Evolutionary conservation across 1,140 invertebrate species (phyloP).

Genomic region (Nasonia longicornis): DNA sequence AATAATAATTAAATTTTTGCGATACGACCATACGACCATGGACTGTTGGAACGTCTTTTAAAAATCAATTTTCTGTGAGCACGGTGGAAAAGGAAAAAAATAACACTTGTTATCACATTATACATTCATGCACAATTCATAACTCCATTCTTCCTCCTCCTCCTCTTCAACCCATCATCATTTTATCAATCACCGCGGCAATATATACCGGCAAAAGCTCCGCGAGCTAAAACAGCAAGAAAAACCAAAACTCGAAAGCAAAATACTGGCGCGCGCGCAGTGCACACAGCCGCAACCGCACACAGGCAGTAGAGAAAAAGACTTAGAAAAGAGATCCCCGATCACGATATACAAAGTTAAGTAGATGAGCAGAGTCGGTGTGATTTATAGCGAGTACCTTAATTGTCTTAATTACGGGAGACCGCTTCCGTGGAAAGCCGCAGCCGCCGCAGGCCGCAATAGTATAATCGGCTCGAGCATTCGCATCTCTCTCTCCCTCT

Average conservation of each 20-base stretch:
- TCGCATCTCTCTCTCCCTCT: neutral
- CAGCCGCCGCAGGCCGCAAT: constrained; percentile 14
- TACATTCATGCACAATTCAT: neutral
- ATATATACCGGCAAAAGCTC: neutral
- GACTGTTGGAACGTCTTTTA: no score
- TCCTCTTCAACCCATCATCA: neutral
- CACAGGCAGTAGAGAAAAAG: neutral
- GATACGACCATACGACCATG: neutral
- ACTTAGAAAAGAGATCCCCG: constrained; percentile 54
- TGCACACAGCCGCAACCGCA: neutral
- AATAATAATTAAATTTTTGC: neutral
- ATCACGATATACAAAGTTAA: constrained; percentile 60
- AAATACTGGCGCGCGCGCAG: no score
- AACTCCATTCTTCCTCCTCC: neutral
- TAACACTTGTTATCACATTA: neutral
- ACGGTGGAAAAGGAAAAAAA: neutral
- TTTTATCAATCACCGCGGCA: neutral
- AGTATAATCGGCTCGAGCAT: constrained; percentile 35
- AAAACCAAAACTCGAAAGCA: neutral
- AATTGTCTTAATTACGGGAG: constrained; percentile 65
- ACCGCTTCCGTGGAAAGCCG: constrained; percentile 62
- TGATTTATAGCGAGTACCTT: constrained; percentile 64
- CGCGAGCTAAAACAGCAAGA: neutral
- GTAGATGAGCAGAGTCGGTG: constrained; percentile 60
- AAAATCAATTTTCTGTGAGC: no score